Evolutionary conservation across 2,888 invertebrate genomes (phyloP).

Genomic region (Luperina nickerlii): DNA sequence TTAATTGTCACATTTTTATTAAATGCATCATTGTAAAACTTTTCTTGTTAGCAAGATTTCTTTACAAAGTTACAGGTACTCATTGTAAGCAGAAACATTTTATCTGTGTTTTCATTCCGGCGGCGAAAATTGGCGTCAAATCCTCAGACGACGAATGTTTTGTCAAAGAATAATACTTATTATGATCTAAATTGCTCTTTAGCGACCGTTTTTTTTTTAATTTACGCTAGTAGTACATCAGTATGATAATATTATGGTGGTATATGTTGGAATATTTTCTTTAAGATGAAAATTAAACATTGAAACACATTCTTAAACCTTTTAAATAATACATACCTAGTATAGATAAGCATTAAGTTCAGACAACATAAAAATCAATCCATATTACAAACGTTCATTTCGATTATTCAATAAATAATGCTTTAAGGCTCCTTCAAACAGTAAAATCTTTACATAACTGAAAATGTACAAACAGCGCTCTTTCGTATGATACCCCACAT

Average conservation of each 20-base stretch:
- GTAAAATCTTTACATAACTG: no score
- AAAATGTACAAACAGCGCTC: no score
- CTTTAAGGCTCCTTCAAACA: background rate
- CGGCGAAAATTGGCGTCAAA: background rate
- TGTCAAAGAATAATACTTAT: background rate
- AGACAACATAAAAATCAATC: background rate
- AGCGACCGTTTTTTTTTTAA: background rate
- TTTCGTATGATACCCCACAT: no score
- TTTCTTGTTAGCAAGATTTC: slow-evolving; percentile 21
- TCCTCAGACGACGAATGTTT: slow-evolving; percentile 3
- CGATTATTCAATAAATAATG: background rate
- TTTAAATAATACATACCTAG: background rate
- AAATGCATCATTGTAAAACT: slow-evolving; percentile 3
- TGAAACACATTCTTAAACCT: no score
- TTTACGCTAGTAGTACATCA: background rate
- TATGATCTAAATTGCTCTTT: background rate
- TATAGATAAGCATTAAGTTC: background rate
- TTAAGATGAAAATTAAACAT: background rate
- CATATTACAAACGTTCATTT: slow-evolving; percentile 1
- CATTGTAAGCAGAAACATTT: background rate
- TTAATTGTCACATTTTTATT: slow-evolving; percentile 15
- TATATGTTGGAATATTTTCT: background rate
- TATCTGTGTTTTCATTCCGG: background rate
- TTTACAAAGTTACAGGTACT: slow-evolving; percentile 1
- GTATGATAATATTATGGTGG: background rate